Evolutionary conservation across 2,888 invertebrate species (phyloP).

Genomic region (Pycnomerus fuliginosus): DNA sequence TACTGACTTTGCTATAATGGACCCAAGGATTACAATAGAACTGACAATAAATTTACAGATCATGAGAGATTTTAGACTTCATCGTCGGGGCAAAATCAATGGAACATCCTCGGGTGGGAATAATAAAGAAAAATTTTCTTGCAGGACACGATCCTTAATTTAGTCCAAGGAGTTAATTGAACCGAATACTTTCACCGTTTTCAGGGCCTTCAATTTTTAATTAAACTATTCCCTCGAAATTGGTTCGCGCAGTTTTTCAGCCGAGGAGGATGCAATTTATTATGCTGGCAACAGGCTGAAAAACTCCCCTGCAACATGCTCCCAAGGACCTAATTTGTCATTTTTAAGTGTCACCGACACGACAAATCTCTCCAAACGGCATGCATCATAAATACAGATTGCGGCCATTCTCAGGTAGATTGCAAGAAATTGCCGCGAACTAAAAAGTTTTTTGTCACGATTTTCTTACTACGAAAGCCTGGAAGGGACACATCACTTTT

Average conservation of each 20-base stretch:
- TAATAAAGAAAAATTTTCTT: slow-evolving; percentile 8
- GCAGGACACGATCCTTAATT: slow-evolving; percentile 4
- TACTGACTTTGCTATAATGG: no score
- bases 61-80: background rate
- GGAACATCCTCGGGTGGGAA: slow-evolving; percentile 1
- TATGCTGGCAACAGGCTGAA: slow-evolving; percentile 6
- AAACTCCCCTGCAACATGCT: slow-evolving; percentile 3
- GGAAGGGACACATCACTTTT: no score
- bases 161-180: slow-evolving; percentile 9
- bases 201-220: no score
- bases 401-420: no score
- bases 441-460: no score
- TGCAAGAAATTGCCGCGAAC: no score
- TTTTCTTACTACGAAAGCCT: no score
- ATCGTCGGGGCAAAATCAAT: background rate
- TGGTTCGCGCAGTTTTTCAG: no score
- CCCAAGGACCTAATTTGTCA: slow-evolving; percentile 9
- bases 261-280: slow-evolving; percentile 2
- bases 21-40: no score
- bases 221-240: no score
- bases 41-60: no score
- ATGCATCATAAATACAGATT: background rate
- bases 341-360: slow-evolving; percentile 8
- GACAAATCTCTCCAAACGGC: background rate
- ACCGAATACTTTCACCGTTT: slow-evolving; percentile 5